Conservation (phyloP, 2,797 vertebrate species). For the Carduelis carduelis region DNA sequence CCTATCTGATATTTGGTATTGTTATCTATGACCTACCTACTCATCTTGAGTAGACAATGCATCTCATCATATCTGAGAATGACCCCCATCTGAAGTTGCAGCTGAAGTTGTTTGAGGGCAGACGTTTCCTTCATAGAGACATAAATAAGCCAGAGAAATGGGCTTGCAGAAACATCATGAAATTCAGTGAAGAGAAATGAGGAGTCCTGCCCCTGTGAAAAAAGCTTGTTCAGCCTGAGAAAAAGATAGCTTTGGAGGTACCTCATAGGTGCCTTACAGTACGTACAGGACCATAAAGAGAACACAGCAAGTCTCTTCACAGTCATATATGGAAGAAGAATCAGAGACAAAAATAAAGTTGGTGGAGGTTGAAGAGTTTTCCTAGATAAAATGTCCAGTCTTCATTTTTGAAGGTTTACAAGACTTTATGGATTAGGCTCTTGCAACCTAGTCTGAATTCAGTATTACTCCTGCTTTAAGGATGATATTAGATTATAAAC, state of each 20-base stretch:
- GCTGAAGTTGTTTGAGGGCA: neutral
- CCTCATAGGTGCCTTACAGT: neutral
- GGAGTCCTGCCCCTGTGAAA: neutral
- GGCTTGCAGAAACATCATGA: neutral
- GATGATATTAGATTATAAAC: neutral
- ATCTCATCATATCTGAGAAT: neutral
- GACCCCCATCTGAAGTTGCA: neutral
- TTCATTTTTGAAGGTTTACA: neutral
- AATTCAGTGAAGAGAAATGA: neutral
- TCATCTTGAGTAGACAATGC: neutral
- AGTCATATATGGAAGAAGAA: neutral
- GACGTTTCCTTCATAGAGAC: neutral
- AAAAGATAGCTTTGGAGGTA: neutral
- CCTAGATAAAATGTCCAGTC: too few relatives aligned
- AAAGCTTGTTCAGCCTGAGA: neutral
- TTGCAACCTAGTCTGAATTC: neutral
- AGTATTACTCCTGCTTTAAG: neutral
- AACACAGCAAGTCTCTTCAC: neutral
- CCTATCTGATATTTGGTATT: neutral
- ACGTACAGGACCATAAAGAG: neutral
- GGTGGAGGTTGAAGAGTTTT: neutral
- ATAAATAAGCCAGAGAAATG: neutral
- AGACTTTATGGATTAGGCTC: neutral
- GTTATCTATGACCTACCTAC: neutral
- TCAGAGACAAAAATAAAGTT: neutral